Conservation (phyloP, 35 echinoderm and acorn worm genomes). For the Strongylocentrotus purpuratus region DNA sequence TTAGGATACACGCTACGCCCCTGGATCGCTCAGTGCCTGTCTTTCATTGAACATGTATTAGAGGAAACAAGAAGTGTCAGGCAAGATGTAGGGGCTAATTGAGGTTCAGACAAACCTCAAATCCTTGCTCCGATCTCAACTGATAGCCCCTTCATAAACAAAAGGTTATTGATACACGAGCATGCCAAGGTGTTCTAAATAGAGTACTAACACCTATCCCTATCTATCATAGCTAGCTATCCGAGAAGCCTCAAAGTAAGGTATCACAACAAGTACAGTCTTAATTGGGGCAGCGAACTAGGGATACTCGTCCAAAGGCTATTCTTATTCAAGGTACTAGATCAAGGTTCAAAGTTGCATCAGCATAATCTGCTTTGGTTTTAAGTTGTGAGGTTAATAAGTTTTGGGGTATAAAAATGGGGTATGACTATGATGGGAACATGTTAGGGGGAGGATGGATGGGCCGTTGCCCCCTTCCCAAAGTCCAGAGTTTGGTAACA, state of each 20-base stretch:
- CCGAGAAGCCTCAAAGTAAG: background rate
- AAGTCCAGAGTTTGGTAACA: too few relatives aligned
- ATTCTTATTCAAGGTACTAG: background rate
- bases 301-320: background rate
- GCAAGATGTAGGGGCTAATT: background rate
- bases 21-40: background rate
- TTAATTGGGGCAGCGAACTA: background rate
- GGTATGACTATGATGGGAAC: too few relatives aligned
- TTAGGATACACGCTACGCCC: background rate
- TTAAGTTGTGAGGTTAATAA: too few relatives aligned
- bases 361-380: too few relatives aligned
- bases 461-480: too few relatives aligned
- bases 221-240: background rate
- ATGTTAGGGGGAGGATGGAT: too few relatives aligned
- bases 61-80: background rate
- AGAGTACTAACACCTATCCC: background rate
- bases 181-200: background rate
- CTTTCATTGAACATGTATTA: background rate
- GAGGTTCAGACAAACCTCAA: background rate
- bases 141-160: background rate
- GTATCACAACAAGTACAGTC: conserved; percentile 1
- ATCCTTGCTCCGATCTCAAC: background rate
- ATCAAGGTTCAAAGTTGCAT: background rate
- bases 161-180: background rate
- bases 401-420: too few relatives aligned